Evolutionary conservation across 2,113 vertebrate species (phyloP).

Genomic region (Craseonycteris thonglongyai): DNA sequence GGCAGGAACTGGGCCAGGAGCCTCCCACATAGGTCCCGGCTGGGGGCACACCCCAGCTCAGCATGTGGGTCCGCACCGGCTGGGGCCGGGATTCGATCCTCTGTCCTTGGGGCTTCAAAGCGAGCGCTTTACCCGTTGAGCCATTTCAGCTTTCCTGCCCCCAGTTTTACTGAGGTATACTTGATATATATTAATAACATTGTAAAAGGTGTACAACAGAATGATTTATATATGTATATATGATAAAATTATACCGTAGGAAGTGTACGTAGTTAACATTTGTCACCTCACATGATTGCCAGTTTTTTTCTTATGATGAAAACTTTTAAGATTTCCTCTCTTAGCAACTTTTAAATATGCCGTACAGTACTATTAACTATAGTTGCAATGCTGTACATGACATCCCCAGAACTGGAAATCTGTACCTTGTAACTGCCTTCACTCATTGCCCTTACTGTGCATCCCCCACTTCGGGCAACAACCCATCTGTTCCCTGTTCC

Average conservation of each 20-base stretch:
- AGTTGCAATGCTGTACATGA: background rate
- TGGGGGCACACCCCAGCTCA: no score
- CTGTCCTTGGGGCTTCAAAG: no score
- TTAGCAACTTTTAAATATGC: background rate
- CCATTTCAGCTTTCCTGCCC: no score
- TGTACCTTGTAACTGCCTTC: background rate
- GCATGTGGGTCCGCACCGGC: no score
- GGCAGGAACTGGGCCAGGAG: no score
- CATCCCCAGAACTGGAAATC: background rate
- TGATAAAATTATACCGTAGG: background rate
- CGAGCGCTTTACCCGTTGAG: no score
- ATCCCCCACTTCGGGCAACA: background rate
- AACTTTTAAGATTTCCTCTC: background rate
- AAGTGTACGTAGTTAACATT: background rate
- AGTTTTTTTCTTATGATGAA: background rate
- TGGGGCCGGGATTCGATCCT: no score
- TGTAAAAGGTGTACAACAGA: background rate
- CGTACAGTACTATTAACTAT: background rate
- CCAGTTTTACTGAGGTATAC: background rate
- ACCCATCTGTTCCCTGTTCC: background rate
- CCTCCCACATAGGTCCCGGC: no score
- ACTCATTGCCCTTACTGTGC: rapidly evolving
- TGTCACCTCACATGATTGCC: background rate
- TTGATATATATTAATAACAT: background rate
- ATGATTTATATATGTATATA: background rate